phyloP scores from a whole-genome alignment of 2,113 vertebrate species.

The Chionodraco myersi region DNA sequence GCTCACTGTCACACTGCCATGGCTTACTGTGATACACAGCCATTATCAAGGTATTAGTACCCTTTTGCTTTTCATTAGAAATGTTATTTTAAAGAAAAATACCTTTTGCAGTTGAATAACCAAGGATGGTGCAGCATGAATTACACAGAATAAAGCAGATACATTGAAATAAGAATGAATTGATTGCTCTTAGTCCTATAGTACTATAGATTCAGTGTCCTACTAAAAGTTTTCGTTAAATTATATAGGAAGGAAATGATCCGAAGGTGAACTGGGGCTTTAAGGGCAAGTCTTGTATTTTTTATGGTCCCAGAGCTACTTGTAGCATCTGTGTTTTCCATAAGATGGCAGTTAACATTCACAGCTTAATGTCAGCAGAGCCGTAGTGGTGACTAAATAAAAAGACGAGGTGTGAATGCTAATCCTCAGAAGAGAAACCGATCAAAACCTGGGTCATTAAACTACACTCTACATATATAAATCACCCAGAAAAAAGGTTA shows the following conservation, averaged over 20 bases:
- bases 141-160: slow-evolving; percentile 19
- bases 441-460: slow-evolving; percentile 20
- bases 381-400: slow-evolving; percentile 21
- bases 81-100: not conserved
- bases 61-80: not conserved
- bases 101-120: not conserved
- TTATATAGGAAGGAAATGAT: slow-evolving; percentile 11
- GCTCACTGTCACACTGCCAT: not conserved
- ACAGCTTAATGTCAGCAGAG: slow-evolving; percentile 32
- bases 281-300: slow-evolving; percentile 29
- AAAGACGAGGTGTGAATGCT: slow-evolving; percentile 29
- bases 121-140: slow-evolving; percentile 1
- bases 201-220: not conserved
- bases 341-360: slow-evolving; percentile 35
- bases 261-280: slow-evolving; percentile 31
- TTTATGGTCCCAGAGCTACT: slow-evolving; percentile 40
- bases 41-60: not conserved
- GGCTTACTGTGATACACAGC: not conserved
- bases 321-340: slow-evolving; percentile 32
- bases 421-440: slow-evolving; percentile 19
- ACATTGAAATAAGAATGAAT: slow-evolving; percentile 7
- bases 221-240: slow-evolving; percentile 14
- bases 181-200: not conserved
- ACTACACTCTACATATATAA: slow-evolving; percentile 16
- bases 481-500: slow-evolving; percentile 9